Evolutionary conservation across 2,113 vertebrate species (phyloP).

Genomic region (Rhineura floridana): DNA sequence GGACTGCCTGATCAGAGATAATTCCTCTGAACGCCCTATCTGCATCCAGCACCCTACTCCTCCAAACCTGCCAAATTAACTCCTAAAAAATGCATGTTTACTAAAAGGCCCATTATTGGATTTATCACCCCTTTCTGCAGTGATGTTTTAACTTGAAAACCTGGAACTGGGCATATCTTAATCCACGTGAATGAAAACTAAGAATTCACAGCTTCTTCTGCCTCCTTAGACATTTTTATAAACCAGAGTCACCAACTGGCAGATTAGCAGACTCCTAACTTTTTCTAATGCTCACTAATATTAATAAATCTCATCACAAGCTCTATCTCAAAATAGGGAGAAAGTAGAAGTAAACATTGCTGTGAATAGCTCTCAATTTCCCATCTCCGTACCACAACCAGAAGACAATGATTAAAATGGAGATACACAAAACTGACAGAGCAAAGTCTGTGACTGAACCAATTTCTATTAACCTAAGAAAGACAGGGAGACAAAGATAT

Average conservation of each 20-base stretch:
- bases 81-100: background rate
- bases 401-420: background rate
- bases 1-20: background rate
- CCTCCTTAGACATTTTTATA: background rate
- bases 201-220: no score
- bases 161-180: background rate
- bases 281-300: no score
- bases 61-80: background rate
- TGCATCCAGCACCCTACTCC: background rate
- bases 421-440: background rate
- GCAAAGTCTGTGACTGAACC: background rate
- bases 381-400: background rate
- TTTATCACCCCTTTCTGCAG: background rate
- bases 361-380: no score
- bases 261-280: no score
- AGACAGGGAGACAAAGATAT: no score
- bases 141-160: background rate
- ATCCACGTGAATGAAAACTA: background rate
- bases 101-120: background rate
- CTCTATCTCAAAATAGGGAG: background rate
- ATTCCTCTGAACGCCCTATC: background rate
- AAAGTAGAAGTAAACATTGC: background rate
- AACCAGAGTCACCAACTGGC: no score
- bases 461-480: background rate
- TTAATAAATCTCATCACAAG: background rate